Evolutionary conservation across 2,797 vertebrate species (phyloP), one percentile per base, ranked within the genome.

Genomic region (Amphiprion clarkii): DNA sequence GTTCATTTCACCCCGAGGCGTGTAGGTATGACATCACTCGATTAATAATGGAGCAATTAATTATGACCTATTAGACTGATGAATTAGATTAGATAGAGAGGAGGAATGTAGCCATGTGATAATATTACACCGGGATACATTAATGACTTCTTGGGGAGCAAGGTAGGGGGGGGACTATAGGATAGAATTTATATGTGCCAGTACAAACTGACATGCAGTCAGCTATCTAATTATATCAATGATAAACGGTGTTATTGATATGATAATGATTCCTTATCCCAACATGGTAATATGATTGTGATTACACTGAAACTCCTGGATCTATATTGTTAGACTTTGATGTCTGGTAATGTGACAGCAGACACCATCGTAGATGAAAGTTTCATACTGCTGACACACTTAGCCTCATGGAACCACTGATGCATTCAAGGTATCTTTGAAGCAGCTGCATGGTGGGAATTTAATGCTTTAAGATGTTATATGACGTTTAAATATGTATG

Each of bases 21-120:
- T 83, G 59, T 69, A 65, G 86, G 86, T 88, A 86, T 93, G 90
- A 93, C 91, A 93, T 93, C 90, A 92, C 81, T 91, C 68, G 76
- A 93, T 94, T 94, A 93, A 93, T 93, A 92, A 92, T 85, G 81
- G 81, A 89, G 90, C 89, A 90, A 92, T 93, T 92, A 91, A 93
- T 92, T 92, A 92, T 89, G 88, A 93, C 90, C 91, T 93, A 91
- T 93, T 93, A 91, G 88, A 81, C 86, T 89, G 91, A 89, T 89
- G 89, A 92, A 92, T 92, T 91, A 83, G 89, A 93, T 94, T 90
- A 92, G 89, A 88, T 80, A 66, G 90, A 78, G 83, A 69, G 67
- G 82, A 87, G 74, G 75, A 85, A 89, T 87, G 84, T 87, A 83
- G 83, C 68, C 60, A 70, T 86, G 89, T 85, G 90, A 92, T 92